These are phyloP conservation scores for Plebejus argus DNA, from an alignment of 2,888 invertebrate species.

Conservation along the genomic window DNA sequence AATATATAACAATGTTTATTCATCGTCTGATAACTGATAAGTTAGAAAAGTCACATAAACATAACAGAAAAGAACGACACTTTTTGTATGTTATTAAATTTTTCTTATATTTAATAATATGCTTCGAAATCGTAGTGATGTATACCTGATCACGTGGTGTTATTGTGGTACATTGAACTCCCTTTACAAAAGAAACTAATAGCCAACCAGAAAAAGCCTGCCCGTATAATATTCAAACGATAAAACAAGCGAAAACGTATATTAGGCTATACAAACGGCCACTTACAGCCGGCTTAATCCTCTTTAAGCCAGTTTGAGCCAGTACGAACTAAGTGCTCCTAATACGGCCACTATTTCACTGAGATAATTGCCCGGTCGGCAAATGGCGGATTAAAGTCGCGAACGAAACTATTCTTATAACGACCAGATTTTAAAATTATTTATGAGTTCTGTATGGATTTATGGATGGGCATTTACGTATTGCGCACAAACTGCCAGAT, in stretches of 20 bases:
- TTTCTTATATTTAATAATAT: no score
- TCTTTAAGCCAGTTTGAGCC: slow-evolving; percentile 57
- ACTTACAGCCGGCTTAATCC: slow-evolving; percentile 69
- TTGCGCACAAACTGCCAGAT: background rate
- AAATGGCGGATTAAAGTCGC: slow-evolving; percentile 58
- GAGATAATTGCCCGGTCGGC: slow-evolving; percentile 74
- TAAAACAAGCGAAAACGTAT: slow-evolving; percentile 46
- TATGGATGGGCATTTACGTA: background rate
- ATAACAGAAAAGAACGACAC: no score
- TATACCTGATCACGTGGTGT: no score
- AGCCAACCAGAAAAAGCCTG: background rate
- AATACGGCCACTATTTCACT: slow-evolving; percentile 73
- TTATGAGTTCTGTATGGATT: slow-evolving; percentile 14
- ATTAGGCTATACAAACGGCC: slow-evolving; percentile 52
- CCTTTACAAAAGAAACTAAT: no score
- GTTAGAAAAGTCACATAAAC: no score
- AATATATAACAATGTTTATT: no score
- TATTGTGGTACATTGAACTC: no score
- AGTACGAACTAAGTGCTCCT: slow-evolving; percentile 70
- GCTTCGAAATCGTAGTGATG: no score
- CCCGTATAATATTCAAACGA: slow-evolving; percentile 13
- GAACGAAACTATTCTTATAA: slow-evolving; percentile 54
- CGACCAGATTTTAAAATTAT: slow-evolving; percentile 35
- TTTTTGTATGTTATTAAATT: no score
- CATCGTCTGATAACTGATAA: no score